Conservation (phyloP, 2,888 invertebrate genomes). For the Eretmocerus hayati region DNA sequence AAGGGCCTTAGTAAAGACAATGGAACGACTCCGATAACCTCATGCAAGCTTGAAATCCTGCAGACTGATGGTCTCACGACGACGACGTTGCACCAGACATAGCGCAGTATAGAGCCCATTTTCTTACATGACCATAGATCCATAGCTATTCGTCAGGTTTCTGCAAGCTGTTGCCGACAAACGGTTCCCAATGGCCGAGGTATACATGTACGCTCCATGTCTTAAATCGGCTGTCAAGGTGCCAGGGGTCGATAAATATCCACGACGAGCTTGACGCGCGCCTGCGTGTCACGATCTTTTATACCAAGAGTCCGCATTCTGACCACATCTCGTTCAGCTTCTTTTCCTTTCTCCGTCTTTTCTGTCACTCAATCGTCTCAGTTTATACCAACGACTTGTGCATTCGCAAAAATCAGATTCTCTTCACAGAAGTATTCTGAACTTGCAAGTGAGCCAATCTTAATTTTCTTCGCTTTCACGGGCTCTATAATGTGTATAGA, state of each 20-base stretch:
- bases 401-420: conserved; percentile 13
- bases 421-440: too few relatives aligned
- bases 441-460: conserved; percentile 19
- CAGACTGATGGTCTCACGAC: too few relatives aligned
- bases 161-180: conserved; percentile 29
- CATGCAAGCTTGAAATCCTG: too few relatives aligned
- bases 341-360: too few relatives aligned
- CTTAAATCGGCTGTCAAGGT: conserved; percentile 33
- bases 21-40: too few relatives aligned
- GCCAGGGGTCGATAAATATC: conserved; percentile 41
- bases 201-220: conserved; percentile 20
- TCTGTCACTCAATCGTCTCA: too few relatives aligned
- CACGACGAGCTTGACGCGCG: conserved; percentile 16
- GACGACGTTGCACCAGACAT: too few relatives aligned
- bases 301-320: too few relatives aligned
- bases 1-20: conserved; percentile 17
- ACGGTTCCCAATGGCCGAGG: conserved; percentile 33
- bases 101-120: conserved; percentile 3
- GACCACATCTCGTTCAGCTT: too few relatives aligned
- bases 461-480: conserved; percentile 12
- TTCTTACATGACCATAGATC: conserved; percentile 11
- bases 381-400: background rate
- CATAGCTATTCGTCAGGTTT: conserved; percentile 37
- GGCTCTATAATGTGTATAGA: too few relatives aligned
- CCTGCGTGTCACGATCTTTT: too few relatives aligned